Evolutionary conservation across 1,140 invertebrate species (phyloP), one percentile per base, ranked within the genome.

Genomic region (Heliconius hewitsoni): DNA sequence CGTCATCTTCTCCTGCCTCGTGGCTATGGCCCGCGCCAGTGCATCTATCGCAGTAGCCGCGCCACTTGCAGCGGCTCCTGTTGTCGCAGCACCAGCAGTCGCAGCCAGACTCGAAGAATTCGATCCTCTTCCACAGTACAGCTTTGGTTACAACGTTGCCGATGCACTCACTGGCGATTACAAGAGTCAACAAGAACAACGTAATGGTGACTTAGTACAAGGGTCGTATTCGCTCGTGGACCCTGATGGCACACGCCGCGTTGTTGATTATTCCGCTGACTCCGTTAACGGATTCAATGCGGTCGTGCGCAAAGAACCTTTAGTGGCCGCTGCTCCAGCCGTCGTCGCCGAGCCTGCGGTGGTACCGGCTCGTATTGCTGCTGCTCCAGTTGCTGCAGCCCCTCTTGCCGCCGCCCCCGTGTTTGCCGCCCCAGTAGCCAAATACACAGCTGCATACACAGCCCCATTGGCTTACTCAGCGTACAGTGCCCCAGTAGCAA

Each of bases 281-380:
- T 89, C 96, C 19, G 90, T 96, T 39, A 96, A 96, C 75, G 96
- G 95, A 42, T 96, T 96, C 91, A 96, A 96, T 86, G 96, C 96
- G 42, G 94, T 96, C 11, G 95, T 96, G 23, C 95, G 92, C 39
- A 93, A 91, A 37, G 93, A 94, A 77, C 91, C 93, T 11, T 71
- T 93, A 23, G 88, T 91, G 4, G 91, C 89, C 23, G 89, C 92
- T 6, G 89, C 91, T 1, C 88, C 91, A 8, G 92, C 90, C 19
- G 90, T 91, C 1, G 87, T 91, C 8, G 88, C 91, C 27, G 82
- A 75, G 9, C 77, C 76, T n/a, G 80, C 80, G 2, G 77, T 78
- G 16, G 76, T 79, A 5, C 71, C 77, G 19, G 84, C 85, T 37
- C 78, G 80, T 52, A 55, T 81, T 3, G 77, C 78, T 30, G 84